These are phyloP conservation scores for Ophiodon elongatus DNA, from an alignment of 2,113 vertebrate species.

Conservation along the genomic window DNA sequence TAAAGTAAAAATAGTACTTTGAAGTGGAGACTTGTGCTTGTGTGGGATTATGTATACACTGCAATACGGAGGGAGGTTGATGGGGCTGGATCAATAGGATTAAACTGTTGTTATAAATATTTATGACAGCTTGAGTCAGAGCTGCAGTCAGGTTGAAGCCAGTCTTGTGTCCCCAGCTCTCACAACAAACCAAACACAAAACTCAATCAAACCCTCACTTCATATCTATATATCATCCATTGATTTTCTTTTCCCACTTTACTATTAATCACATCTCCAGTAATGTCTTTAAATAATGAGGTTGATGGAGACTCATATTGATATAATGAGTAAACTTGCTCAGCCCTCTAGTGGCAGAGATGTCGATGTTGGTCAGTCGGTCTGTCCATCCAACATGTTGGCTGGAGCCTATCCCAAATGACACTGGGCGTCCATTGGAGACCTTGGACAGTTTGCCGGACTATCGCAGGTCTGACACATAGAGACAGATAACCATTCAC, in stretches of 20 bases:
- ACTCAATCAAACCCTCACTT: neutral
- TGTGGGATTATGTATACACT: slow-evolving; percentile 47
- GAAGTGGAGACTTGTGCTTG: slow-evolving; percentile 10
- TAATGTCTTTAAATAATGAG: neutral
- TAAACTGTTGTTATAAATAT: slow-evolving; percentile 68
- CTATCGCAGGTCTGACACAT: too few species aligned
- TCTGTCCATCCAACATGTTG: neutral
- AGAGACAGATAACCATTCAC: neutral
- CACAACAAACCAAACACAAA: neutral
- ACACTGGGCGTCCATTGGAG: too few species aligned
- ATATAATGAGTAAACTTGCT: neutral
- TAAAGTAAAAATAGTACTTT: slow-evolving; percentile 40
- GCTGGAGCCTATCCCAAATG: neutral
- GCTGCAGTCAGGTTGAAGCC: slow-evolving; percentile 30
- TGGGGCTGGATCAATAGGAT: slow-evolving; percentile 66
- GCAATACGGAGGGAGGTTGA: slow-evolving; percentile 22
- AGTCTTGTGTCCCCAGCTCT: slow-evolving; percentile 9
- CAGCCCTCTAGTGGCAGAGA: slow-evolving; percentile 15
- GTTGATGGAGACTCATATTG: neutral
- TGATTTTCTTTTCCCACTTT: neutral
- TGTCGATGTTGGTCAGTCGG: neutral
- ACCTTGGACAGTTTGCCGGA: too few species aligned
- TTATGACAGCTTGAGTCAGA: slow-evolving; percentile 63
- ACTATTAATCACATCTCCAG: neutral
- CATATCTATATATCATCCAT: neutral